Evolutionary conservation across 2,888 invertebrate species (phyloP), one percentile per base, ranked within the genome.

Genomic region (Metellina segmentata): DNA sequence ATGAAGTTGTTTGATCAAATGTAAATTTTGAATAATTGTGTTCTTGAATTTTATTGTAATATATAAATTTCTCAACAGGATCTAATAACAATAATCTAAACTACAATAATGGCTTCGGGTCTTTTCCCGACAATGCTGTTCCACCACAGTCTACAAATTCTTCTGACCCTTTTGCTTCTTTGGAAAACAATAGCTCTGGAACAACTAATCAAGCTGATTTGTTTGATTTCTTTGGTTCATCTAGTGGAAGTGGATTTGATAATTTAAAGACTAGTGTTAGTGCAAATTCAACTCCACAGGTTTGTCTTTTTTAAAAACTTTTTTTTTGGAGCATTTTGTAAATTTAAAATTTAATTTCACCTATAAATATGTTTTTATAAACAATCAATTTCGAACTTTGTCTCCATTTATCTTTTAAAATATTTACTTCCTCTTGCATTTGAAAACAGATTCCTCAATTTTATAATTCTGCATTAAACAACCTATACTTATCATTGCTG

Each of bases 201-300:
- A 8, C 91, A n/a, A 79, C 20, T 70, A 77, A 16, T 20, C 78
- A 79, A 61, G 16, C 86, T 61, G 93, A 93, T 85, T 85, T 92
- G 72, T 93, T 93, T 92, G 93, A 93, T 61, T 61, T 91, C 52
- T 93, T 93, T 71, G 82, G 91, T 48, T 71, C 90, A 13, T 49
- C 89, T 34, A 85, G 75, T 61, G 90, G 75, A 72, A 75, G 74
- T 72, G 85, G 81, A 52, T 90, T 88, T 81, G 90, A 92, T 71
- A 49, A 19, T 48, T 61, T 78, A 48, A 93, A 90, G 70, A 82
- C 91, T 53, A 93, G 91, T 71, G 85, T 78, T 20, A 93, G 93
- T 87, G 93, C 93, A 34, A 78, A 93, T 70, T 89, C 78, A 78
- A 93, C 93, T 34, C 93, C 93, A 49, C 91, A 91, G 79, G 93